Conservation (phyloP, 2,113 vertebrate genomes). For the Phalacrocorax carbo region DNA sequence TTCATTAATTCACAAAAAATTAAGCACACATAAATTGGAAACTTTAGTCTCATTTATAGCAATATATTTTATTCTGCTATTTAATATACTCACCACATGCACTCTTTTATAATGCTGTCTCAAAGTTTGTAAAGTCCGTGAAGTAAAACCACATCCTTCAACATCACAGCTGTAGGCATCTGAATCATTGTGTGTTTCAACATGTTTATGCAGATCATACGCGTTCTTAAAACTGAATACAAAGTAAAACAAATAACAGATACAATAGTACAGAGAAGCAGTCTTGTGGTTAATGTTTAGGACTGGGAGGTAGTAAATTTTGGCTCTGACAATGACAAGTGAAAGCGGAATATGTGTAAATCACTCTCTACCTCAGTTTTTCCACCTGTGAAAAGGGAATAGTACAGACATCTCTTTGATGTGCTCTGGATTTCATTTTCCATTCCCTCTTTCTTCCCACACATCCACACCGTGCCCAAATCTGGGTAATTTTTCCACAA, state of each 20-base stretch:
- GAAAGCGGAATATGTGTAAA: constrained; percentile 41
- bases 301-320: constrained; percentile 37
- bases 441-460: constrained; percentile 46
- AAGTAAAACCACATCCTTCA: constrained; percentile 77
- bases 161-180: constrained; percentile 76
- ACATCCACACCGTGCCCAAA: not conserved
- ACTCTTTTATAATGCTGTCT: constrained; percentile 73
- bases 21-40: not conserved
- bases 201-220: constrained; percentile 77
- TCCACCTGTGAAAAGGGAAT: constrained; percentile 22
- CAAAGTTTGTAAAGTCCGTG: constrained; percentile 62
- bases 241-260: constrained; percentile 51
- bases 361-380: constrained; percentile 34
- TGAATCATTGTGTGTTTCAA: constrained; percentile 77
- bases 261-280: constrained; percentile 17
- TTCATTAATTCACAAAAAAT: not conserved
- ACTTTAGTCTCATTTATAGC: not conserved
- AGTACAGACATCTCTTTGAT: constrained; percentile 11
- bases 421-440: constrained; percentile 39
- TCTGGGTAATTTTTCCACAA: not conserved
- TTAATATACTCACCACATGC: constrained; percentile 58
- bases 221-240: constrained; percentile 76
- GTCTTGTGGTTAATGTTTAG: constrained; percentile 50
- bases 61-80: not conserved
- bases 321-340: constrained; percentile 40